Evolutionary conservation across 2,113 vertebrate genomes (phyloP).

Genomic region (Urocynchramus pylzowi): DNA sequence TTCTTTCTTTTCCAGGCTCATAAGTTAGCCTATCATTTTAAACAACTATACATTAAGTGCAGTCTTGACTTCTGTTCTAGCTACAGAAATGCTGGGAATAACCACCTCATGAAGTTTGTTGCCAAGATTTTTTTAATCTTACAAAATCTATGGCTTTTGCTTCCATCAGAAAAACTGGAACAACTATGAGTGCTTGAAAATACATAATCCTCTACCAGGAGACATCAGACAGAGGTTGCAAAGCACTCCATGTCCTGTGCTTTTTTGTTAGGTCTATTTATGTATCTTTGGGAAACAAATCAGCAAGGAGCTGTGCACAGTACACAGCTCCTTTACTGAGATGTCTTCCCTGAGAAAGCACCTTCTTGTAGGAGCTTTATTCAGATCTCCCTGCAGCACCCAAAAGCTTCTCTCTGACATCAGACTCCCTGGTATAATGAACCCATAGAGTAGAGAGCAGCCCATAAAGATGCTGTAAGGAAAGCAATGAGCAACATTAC

Average conservation of each 20-base stretch:
- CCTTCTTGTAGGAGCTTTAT: not conserved
- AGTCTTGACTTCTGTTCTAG: not conserved
- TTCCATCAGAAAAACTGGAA: slow-evolving; percentile 14
- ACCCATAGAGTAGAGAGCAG: not conserved
- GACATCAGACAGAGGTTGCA: not conserved
- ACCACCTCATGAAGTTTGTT: not conserved
- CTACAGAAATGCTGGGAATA: not conserved
- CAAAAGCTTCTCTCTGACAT: not conserved
- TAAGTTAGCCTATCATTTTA: not conserved
- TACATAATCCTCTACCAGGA: not conserved
- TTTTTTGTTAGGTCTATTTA: not conserved
- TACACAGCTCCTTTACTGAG: not conserved
- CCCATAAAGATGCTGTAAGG: not conserved
- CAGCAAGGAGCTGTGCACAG: not conserved
- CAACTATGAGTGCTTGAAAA: not conserved
- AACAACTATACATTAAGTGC: not conserved
- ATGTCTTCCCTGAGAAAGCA: not conserved
- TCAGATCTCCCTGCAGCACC: not conserved
- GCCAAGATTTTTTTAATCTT: not conserved
- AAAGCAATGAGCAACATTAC: not conserved
- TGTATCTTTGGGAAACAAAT: not conserved
- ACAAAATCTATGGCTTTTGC: not conserved
- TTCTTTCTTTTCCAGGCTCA: not conserved
- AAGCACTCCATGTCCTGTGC: not conserved
- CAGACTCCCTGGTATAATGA: not conserved